These are phyloP conservation scores for Oncorhynchus tshawytscha DNA, from an alignment of 2,113 vertebrate species.

Conservation along the genomic window DNA sequence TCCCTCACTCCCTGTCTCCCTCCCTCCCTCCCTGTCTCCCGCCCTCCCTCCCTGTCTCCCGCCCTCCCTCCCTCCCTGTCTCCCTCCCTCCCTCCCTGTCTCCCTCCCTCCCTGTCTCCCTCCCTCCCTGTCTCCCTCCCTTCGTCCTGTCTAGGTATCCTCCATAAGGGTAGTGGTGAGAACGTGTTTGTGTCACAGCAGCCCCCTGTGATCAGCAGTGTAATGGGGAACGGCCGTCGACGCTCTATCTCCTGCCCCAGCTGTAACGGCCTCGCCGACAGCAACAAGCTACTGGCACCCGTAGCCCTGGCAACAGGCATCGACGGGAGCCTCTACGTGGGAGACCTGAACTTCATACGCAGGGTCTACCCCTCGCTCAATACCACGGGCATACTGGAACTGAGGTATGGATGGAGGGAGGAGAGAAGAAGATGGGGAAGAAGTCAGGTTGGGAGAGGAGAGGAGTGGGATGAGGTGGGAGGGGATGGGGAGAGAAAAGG, in stretches of 20 bases:
- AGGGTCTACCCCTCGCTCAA: conserved; percentile 96
- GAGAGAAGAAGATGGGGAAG: neutral
- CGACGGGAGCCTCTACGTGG: conserved; percentile 96
- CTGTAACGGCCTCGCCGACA: conserved; percentile 96
- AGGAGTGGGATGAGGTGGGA: neutral
- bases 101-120: too few species aligned
- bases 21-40: too few species aligned
- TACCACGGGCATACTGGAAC: conserved; percentile 93
- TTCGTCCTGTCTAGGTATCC: conserved; percentile 78
- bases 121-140: neutral
- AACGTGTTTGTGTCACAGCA: conserved; percentile 97
- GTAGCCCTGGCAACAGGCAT: conserved; percentile 93
- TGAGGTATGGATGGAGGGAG: conserved; percentile 75
- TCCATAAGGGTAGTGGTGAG: conserved; percentile 97
- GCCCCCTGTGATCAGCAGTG: conserved; percentile 92
- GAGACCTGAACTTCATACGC: conserved; percentile 96
- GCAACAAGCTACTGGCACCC: conserved; percentile 97
- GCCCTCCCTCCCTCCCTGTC: too few species aligned
- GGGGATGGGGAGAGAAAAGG: neutral
- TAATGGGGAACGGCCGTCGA: conserved; percentile 96
- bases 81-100: too few species aligned
- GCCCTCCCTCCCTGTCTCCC: too few species aligned
- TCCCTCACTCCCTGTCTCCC: too few species aligned
- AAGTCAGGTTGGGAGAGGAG: neutral
- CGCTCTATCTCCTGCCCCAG: conserved; percentile 98